Base-by-base conservation (phyloP, 2,113 vertebrate genomes). In the Holacanthus passer region DNA sequence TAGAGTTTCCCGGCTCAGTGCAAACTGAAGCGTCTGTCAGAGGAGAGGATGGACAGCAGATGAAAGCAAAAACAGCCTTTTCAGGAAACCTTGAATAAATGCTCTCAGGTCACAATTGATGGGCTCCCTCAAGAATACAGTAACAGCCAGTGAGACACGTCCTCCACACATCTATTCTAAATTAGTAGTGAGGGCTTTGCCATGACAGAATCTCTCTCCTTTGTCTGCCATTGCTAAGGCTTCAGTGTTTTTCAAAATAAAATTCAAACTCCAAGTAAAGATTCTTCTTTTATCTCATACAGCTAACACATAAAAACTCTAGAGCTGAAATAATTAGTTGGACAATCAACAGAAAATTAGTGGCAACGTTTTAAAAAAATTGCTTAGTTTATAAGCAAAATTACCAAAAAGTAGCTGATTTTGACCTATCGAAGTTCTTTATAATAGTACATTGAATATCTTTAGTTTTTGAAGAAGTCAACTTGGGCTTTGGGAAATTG, bases 61-160 rank as follows among this genome's bases (percentile, higher is more conserved):
- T 87, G 75, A 87, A 84, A 81, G 73, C 45, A 55, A 72, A 85
- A 77, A 70, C 64, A 65, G 71, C 60, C 64, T 81, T n/a, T 63
- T 71, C 7, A 39, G 55, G 50, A 29, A 87, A 75, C 22, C 19
- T 72, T 31, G 35, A 73, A 48, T 59, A 66, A 75, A 80, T 2
- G 64, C 48, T 84, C 68, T 86, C 53, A 64, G 64, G 78, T 73
- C 71, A 52, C 66, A 76, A 45, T 31, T 66, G 82, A 86, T 56
- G 14, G 43, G 19, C 63, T 69, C 32, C 29, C 43, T 77, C 27
- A 48, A 64, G 52, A 45, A 35, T 32, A n/a, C 43, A 65, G 24
- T 14, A n/a, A 24, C 29, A 75, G 5, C 64, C 17, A 17, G 0
- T 39, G 29, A 13, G 27, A 66, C 9, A 53, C 1, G 39, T 20